Percentiles rank a stretch among this genome's conserved stretches.
phyloP scores from a whole-genome alignment of 2,888 invertebrate genomes.

The Yponomeuta plumbellus region DNA sequence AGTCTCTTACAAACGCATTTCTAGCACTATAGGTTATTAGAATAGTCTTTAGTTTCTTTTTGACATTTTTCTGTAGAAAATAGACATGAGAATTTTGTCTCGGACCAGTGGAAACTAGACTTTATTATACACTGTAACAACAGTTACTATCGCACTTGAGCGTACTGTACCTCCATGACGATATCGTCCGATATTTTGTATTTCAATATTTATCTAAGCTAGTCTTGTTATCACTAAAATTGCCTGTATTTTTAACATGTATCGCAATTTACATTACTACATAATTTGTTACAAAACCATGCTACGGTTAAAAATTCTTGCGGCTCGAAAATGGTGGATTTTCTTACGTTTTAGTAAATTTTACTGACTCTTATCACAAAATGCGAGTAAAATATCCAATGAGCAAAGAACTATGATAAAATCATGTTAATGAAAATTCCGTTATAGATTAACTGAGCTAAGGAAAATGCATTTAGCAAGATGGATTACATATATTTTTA shows the following conservation, averaged over 20 bases:
- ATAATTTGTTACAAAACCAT: not conserved
- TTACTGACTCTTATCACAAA: not conserved
- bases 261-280: not conserved
- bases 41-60: conserved; percentile 45
- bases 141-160: not conserved
- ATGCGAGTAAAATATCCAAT: not conserved
- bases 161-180: conserved; percentile 9
- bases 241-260: conserved; percentile 8
- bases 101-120: conserved; percentile 10
- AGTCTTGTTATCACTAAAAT: not conserved
- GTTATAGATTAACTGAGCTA: not conserved
- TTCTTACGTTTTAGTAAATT: too few species aligned
- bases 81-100: conserved; percentile 7
- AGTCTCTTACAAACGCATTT: conserved; percentile 45
- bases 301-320: conserved; percentile 7
- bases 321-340: not conserved
- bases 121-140: not conserved
- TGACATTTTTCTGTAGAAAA: conserved; percentile 49
- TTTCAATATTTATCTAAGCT: not conserved
- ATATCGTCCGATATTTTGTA: conserved; percentile 6
- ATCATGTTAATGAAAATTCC: conserved; percentile 9
- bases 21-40: conserved; percentile 44
- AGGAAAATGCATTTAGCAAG: conserved; percentile 8
- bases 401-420: not conserved
- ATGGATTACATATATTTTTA: not conserved